Conservation (phyloP, 2,797 vertebrate genomes). For the Labroides dimidiatus region DNA sequence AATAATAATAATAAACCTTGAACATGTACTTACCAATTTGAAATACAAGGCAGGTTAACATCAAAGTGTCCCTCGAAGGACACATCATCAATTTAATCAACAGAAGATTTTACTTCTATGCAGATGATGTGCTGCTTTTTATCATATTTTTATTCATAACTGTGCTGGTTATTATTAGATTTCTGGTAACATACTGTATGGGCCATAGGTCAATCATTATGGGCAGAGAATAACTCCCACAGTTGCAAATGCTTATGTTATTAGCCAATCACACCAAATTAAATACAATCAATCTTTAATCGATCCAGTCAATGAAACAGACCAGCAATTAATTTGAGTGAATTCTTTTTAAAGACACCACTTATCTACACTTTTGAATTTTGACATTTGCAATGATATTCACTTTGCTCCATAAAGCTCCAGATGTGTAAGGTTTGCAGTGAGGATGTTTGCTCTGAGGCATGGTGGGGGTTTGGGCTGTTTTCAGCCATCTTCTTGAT, state of each 20-base stretch:
- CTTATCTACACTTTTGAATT: neutral
- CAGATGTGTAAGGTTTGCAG: constrained; percentile 38
- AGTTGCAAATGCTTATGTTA: neutral
- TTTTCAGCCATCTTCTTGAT: constrained; percentile 77
- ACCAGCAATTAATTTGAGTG: neutral
- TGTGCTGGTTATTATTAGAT: too few relatives aligned
- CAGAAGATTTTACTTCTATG: neutral
- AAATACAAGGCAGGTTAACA: too few relatives aligned
- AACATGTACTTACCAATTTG: too few relatives aligned
- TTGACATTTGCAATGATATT: constrained; percentile 10
- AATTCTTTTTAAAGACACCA: neutral
- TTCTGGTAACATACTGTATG: too few relatives aligned
- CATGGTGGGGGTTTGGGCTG: constrained; percentile 17
- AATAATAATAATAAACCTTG: too few relatives aligned
- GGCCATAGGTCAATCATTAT: neutral
- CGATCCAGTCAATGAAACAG: too few relatives aligned
- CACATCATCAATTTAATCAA: neutral
- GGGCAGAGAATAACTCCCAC: neutral
- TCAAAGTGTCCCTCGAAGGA: too few relatives aligned
- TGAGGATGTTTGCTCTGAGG: constrained; percentile 39
- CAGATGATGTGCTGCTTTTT: neutral
- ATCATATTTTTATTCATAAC: too few relatives aligned
- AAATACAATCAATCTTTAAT: too few relatives aligned
- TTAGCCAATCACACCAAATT: too few relatives aligned
- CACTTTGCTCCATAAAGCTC: constrained; percentile 28